Percentiles rank a stretch among this genome's conserved stretches.
Conservation (phyloP, 2,797 vertebrate species). For the Sebastolobus altivelis region DNA sequence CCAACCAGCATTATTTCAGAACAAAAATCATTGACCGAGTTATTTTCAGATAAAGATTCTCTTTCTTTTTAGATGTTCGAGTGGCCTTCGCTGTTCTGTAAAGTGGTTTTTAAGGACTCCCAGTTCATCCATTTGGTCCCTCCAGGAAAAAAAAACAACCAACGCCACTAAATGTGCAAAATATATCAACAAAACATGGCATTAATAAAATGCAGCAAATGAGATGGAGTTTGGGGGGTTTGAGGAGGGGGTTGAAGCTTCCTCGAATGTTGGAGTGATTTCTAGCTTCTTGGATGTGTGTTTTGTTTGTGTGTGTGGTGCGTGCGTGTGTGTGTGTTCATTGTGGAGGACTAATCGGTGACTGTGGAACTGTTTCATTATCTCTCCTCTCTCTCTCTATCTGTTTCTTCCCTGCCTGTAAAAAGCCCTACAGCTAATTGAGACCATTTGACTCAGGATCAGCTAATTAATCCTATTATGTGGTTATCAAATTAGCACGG, state of each 20-base stretch:
- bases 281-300: conserved; percentile 26
- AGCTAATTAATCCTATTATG: conserved; percentile 81
- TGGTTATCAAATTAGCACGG: conserved; percentile 69
- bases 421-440: conserved; percentile 67
- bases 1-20: conserved; percentile 59
- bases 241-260: conserved; percentile 16
- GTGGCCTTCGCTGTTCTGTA: conserved; percentile 28
- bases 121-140: conserved; percentile 68
- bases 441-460: conserved; percentile 75
- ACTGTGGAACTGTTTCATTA: conserved; percentile 60
- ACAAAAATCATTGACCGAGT: conserved; percentile 37
- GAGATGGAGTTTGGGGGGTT: conserved; percentile 4
- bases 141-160: conserved; percentile 24
- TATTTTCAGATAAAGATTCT: conserved; percentile 25
- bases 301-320: conserved; percentile 20
- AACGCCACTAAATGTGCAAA: conserved; percentile 32
- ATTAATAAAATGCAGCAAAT: conserved; percentile 32
- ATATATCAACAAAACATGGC: conserved; percentile 22
- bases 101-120: conserved; percentile 53
- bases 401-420: conserved; percentile 59
- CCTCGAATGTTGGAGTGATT: conserved; percentile 32
- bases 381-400: conserved; percentile 65
- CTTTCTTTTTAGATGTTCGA: conserved; percentile 12
- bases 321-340: conserved; percentile 25
- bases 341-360: background rate